Base-by-base conservation (phyloP, 1,140 invertebrate species). In the Philotrypesis tridentata region DNA sequence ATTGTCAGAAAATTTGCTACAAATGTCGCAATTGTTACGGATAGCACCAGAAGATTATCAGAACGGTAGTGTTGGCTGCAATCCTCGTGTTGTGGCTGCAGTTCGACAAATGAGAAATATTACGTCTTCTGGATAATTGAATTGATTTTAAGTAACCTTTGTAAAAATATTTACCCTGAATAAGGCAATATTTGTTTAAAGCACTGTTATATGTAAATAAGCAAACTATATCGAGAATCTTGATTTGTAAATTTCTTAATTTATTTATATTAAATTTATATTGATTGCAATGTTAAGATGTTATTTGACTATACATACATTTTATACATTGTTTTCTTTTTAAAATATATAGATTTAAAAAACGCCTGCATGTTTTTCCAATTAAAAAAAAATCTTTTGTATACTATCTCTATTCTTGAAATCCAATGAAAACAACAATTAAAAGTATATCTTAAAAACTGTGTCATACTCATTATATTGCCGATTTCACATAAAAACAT, bases 61-160 rank as follows among this genome's bases (percentile, higher is more conserved):
- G 48, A 92, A 90, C 7, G 91, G 93, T 81, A 94, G 94, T 85
- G 88, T 92, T 21, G 95, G 95, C 4, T 95, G 94, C 85, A 94
- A 95, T 79, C 93, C 95, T 7, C 92, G 94, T 72, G 91, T 96
- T 68, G 95, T 96, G 9, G 94, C 95, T n/a, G 94, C 95, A n/a
- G 93, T 96, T 23, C 88, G 95, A 79, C 94, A 95, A 89, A 96
- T 96, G 93, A 91, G 95, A 86, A 95, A 95, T 87, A 95, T 96
- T 40, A 89, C 90, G 7, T 92, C 88, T 31, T 91, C 89, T 7
- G 89, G 89, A 25, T 91, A 81, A 90, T 61, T 80, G 65, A 73
- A 29, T 80, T 60, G 33, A 27, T 29, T 29, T 65, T 27, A 65
- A 65, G 25, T 3, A 11, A 65, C 61, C 9, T 11, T 65, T 11